These are phyloP conservation scores for Thripadectes ignobilis DNA, from an alignment of 2,797 vertebrate genomes.

Conservation along the genomic window DNA sequence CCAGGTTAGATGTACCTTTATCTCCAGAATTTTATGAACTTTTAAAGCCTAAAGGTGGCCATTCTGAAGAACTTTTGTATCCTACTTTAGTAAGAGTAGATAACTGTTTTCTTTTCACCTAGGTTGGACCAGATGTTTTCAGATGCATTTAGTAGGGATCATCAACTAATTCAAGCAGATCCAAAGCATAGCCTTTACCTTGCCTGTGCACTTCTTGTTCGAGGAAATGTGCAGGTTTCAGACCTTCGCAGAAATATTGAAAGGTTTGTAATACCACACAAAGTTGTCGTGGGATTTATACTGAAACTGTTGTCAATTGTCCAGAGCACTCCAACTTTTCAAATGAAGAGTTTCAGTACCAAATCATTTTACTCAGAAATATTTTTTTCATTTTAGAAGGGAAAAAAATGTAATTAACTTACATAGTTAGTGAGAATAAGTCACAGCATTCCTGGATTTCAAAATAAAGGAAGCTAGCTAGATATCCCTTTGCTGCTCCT, in stretches of 20 bases:
- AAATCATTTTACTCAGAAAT: not conserved
- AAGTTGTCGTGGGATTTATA: not conserved
- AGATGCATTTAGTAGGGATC: conserved; percentile 93
- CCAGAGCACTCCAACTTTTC: not conserved
- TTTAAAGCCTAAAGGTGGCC: not conserved
- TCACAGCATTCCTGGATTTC: not conserved
- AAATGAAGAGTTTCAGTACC: not conserved
- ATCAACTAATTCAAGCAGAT: conserved; percentile 91
- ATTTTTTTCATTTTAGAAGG: not conserved
- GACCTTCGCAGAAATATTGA: conserved; percentile 97
- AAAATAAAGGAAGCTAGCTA: not conserved
- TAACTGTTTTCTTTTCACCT: not conserved
- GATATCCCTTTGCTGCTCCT: not conserved
- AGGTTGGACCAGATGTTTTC: conserved; percentile 98
- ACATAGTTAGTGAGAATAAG: not conserved
- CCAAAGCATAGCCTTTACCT: conserved; percentile 90
- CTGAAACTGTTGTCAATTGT: not conserved
- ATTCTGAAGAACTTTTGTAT: not conserved
- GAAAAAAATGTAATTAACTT: not conserved
- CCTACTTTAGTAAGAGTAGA: not conserved
- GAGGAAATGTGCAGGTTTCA: conserved; percentile 93
- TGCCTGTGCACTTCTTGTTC: conserved; percentile 91
- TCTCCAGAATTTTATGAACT: not conserved
- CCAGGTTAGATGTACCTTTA: not conserved
- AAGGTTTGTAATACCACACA: conserved; percentile 77